A percentile compares a stretch with the other conserved stretches of the same genome.
Evolutionary conservation across 1,140 invertebrate species (phyloP).

Genomic region (Lepidotrigona ventralis): DNA sequence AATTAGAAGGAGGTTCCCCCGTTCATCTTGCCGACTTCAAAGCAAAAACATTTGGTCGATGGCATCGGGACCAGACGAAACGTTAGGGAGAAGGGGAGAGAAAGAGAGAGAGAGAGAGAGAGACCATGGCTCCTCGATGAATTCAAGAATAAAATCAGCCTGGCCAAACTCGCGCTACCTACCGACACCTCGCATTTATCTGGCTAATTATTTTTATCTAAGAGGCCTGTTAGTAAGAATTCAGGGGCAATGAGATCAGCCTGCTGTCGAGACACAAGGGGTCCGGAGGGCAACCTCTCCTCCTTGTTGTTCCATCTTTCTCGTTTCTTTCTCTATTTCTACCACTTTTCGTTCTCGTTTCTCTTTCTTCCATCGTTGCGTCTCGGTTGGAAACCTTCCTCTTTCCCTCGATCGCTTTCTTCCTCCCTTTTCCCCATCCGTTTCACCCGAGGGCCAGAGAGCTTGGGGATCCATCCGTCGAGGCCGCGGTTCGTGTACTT

Average conservation of each 20-base stretch:
- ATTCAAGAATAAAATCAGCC: conserved; percentile 61
- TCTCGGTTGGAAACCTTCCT: neutral
- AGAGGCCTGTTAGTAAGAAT: conserved; percentile 74
- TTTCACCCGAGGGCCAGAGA: neutral
- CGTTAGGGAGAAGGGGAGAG: neutral
- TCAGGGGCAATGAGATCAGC: conserved; percentile 78
- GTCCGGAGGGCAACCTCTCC: neutral
- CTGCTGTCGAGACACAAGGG: conserved; percentile 14
- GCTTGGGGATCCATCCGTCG: conserved; percentile 11
- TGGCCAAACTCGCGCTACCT: conserved; percentile 31
- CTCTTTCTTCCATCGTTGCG: neutral
- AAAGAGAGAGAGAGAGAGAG: neutral
- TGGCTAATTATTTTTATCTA: conserved; percentile 79
- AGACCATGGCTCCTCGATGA: neutral
- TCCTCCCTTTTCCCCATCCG: conserved; percentile 6
- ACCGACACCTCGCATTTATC: conserved; percentile 69
- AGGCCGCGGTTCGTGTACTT: conserved; percentile 57
- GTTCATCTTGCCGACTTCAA: conserved; percentile 71
- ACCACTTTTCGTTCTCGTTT: neutral
- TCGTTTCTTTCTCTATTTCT: no score
- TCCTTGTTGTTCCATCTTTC: neutral
- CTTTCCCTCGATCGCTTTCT: neutral
- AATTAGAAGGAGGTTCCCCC: conserved; percentile 69
- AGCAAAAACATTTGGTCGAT: conserved; percentile 69
- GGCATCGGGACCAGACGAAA: conserved; percentile 10